Percentiles rank a stretch among this genome's conserved stretches.
Conservation (phyloP, 2,888 invertebrate species). For the Pristionchus mayeri region DNA sequence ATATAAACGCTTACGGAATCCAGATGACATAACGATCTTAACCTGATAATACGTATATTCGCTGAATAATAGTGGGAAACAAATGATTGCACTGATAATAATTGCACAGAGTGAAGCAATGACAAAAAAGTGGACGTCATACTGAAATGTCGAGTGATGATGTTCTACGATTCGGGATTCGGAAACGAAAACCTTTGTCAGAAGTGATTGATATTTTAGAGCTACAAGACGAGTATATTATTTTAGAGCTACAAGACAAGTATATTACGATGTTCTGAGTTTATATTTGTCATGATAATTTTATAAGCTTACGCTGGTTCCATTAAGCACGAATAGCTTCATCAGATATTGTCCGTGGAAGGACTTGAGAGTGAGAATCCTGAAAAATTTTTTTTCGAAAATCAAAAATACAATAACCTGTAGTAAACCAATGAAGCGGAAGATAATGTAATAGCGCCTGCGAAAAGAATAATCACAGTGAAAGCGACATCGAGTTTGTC, state of each 20-base stretch:
- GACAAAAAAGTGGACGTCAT: not conserved
- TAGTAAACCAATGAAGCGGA: not conserved
- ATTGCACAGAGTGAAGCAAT: not conserved
- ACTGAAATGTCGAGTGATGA: not conserved
- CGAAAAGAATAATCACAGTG: not conserved
- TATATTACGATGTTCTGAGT: not conserved
- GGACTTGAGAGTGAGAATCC: not conserved
- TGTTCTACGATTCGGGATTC: not conserved
- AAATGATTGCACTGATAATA: not conserved
- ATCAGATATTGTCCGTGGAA: not conserved
- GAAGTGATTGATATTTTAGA: not conserved
- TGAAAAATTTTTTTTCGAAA: not conserved
- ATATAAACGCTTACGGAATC: not conserved
- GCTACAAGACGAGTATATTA: not conserved
- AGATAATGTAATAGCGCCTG: not conserved
- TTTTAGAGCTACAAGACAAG: not conserved
- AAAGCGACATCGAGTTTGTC: not conserved
- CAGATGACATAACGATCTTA: not conserved
- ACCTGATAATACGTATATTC: not conserved
- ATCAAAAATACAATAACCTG: not conserved
- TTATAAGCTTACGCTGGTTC: not conserved
- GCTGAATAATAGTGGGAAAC: not conserved
- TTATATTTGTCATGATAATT: not conserved
- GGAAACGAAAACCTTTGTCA: not conserved
- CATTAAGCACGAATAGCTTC: conserved; percentile 10